Evolutionary conservation across 2,797 vertebrate species (phyloP).

Genomic region (Enteromius argenteus): DNA sequence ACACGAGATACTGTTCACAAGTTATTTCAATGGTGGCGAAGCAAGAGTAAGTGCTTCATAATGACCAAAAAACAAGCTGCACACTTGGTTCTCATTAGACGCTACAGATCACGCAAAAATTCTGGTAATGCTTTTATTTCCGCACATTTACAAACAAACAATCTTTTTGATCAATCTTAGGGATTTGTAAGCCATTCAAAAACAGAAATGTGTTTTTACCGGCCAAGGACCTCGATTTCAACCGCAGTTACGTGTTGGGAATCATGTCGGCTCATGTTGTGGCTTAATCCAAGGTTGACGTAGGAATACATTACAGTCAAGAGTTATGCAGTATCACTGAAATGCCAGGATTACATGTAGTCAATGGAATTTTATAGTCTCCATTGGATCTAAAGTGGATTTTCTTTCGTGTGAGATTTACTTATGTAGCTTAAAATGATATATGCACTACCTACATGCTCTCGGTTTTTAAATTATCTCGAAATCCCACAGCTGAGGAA

Average conservation of each 20-base stretch:
- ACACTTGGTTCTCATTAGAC: not conserved
- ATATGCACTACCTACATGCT: conserved; percentile 23
- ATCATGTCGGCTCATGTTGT: conserved; percentile 3
- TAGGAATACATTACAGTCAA: conserved; percentile 42
- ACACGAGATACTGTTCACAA: conserved; percentile 66
- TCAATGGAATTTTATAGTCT: conserved; percentile 39
- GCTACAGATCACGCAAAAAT: not conserved
- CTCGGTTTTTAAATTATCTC: not conserved
- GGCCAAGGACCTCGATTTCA: not conserved
- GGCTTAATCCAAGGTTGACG: conserved; percentile 32
- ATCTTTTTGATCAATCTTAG: not conserved
- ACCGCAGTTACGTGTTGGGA: conserved; percentile 13
- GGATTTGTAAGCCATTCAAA: conserved; percentile 16
- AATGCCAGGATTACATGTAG: conserved; percentile 38
- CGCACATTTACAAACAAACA: conserved; percentile 9
- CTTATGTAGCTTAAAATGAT: conserved; percentile 30
- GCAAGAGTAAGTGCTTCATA: not conserved
- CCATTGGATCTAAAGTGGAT: conserved; percentile 22
- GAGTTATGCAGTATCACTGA: conserved; percentile 25
- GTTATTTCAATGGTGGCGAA: conserved; percentile 27
- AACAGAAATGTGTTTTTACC: conserved; percentile 18
- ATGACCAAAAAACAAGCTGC: conserved; percentile 3
- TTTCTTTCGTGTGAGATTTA: conserved; percentile 39
- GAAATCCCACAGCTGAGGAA: conserved; percentile 37
- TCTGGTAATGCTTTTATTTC: conserved; percentile 1